Evolutionary conservation across 2,113 vertebrate genomes (phyloP), one percentile per base, ranked within the genome.

Genomic region (Pseudois nayaur): DNA sequence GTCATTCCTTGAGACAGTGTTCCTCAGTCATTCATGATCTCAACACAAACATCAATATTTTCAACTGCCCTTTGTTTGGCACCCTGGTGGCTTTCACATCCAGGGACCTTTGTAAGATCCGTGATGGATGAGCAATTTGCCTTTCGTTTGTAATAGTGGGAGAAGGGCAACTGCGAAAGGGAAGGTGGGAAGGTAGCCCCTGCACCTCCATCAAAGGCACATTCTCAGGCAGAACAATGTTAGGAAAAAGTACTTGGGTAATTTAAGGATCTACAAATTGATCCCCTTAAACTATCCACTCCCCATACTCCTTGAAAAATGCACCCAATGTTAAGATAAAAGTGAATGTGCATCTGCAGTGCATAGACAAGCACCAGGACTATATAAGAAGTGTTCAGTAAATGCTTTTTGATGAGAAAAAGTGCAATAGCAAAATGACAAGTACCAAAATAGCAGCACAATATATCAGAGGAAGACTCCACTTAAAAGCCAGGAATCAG

Each of bases 401-500:
- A 96, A 89, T 81, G 57, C 74, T 94, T 93, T 95, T 78, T 97
- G 95, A 96, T 92, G 85, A 95, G 48, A 60, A 92, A 89, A 95
- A 92, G 27, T 4, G 13, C 36, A 89, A 82, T 1, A 87, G 48
- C 87, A 90, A 97, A 96, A 96, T 90, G 79, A 97, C 60, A 62
- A 82, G 64, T 50, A 87, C 60, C 17, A 82, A 88, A 98, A 96
- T 40, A 97, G 92, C 74, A 87, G 71, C 81, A 92, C 8, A 85
- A 54, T 71, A 29, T 79, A 93, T 95, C 55, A 92, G 91, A 96
- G 43, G 87, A 96, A 59, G 64, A 78, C 89, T 71, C 48, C 29
- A 86, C 45, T 86, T 93, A 60, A 94, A 96, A 98, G 89, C 96
- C 89, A 84, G 93, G 87, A 97, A 96, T 90, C 94, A 98, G 95